These are phyloP conservation scores for Arenaria interpres DNA, from an alignment of 2,113 vertebrate species.

Conservation along the genomic window DNA sequence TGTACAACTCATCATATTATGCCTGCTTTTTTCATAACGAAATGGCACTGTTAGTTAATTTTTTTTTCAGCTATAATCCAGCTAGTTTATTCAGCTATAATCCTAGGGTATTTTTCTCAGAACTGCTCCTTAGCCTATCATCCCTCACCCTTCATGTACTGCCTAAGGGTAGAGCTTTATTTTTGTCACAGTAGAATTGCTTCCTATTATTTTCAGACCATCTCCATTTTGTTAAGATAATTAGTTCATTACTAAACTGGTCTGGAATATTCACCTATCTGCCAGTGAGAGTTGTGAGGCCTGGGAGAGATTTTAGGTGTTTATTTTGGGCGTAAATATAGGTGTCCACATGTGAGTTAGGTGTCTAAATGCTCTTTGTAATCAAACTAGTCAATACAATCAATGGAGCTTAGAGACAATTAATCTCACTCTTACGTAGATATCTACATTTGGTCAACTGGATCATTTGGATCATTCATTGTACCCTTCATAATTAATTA, in stretches of 20 bases:
- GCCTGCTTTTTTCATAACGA: not conserved
- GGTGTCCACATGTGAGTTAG: not conserved
- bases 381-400: not conserved
- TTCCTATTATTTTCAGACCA: not conserved
- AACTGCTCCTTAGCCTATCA: not conserved
- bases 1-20: not conserved
- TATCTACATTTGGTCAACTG: not conserved
- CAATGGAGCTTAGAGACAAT: not conserved
- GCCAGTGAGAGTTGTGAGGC: not conserved
- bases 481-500: not conserved
- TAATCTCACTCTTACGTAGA: not conserved
- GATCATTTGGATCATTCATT: not conserved
- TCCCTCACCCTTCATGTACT: not conserved
- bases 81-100: not conserved
- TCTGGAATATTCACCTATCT: not conserved
- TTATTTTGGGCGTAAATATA: not conserved
- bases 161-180: not conserved
- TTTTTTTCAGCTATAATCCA: not conserved
- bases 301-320: not conserved
- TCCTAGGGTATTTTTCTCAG: not conserved
- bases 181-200: not conserved
- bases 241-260: not conserved
- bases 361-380: not conserved
- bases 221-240: not conserved
- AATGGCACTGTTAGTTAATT: not conserved